phyloP scores from a whole-genome alignment of 1,140 invertebrate species.

The Ylistrum balloti region DNA sequence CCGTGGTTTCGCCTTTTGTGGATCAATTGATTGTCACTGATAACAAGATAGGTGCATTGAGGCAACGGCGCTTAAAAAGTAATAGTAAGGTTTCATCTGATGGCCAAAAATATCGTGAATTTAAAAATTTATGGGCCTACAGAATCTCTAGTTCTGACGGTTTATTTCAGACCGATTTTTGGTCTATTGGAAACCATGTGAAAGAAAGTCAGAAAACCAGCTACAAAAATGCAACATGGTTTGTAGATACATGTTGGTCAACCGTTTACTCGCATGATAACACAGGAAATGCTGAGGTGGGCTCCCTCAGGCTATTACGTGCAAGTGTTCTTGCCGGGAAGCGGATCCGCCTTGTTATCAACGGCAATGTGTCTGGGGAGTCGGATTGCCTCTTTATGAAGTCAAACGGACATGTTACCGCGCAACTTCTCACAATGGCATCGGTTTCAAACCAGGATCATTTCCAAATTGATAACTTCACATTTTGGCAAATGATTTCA shows the following conservation, averaged over 20 bases:
- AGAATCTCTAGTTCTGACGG: no score
- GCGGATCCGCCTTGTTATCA: background rate
- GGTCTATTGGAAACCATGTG: background rate
- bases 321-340: background rate
- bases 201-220: background rate
- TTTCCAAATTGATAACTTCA: background rate
- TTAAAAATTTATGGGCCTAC: background rate
- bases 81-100: background rate
- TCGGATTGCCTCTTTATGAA: background rate
- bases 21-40: no score
- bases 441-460: background rate
- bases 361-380: background rate
- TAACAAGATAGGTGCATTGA: no score
- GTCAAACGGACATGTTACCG: background rate
- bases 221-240: background rate
- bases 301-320: background rate
- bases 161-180: background rate
- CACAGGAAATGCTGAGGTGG: background rate
- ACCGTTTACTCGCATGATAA: background rate
- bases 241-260: background rate
- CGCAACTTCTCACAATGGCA: background rate
- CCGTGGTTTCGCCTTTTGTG: no score
- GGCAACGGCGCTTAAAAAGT: background rate
- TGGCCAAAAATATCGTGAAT: background rate
- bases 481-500: background rate